Conservation (phyloP, 2,888 invertebrate species). For the Erebia epiphron region DNA sequence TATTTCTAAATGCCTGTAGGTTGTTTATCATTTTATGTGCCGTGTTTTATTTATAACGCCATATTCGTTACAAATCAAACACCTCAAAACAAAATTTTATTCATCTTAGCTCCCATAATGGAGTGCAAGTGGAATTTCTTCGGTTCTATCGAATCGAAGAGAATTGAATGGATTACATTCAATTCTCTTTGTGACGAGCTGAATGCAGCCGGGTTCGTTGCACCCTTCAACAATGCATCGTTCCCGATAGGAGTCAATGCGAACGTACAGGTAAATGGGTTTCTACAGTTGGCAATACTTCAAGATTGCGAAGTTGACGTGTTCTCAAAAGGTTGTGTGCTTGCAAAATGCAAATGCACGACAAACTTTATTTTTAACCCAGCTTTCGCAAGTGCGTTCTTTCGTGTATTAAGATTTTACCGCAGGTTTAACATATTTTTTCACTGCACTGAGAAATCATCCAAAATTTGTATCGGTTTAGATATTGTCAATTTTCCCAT, state of each 20-base stretch:
- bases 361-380: background rate
- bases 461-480: too few relatives aligned
- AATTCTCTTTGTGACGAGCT: constrained; percentile 24
- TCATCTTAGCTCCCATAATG: constrained; percentile 20
- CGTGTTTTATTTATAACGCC: too few relatives aligned
- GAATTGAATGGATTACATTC: too few relatives aligned
- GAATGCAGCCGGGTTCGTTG: constrained; percentile 31
- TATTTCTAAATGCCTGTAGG: too few relatives aligned
- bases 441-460: too few relatives aligned
- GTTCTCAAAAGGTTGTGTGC: constrained; percentile 18
- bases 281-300: constrained; percentile 21
- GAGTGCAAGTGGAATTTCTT: constrained; percentile 34
- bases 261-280: constrained; percentile 24
- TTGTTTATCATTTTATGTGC: too few relatives aligned
- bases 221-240: constrained; percentile 26
- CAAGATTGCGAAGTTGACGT: constrained; percentile 23
- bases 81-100: too few relatives aligned
- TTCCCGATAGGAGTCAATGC: constrained; percentile 26
- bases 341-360: constrained; percentile 23
- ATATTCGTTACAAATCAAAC: too few relatives aligned
- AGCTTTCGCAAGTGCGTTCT: too few relatives aligned
- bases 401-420: too few relatives aligned
- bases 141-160: constrained; percentile 38
- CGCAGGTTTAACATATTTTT: too few relatives aligned
- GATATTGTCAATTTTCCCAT: too few relatives aligned